phyloP scores from a whole-genome alignment of 2,797 vertebrate species.

The Leptodactylus fallax region DNA sequence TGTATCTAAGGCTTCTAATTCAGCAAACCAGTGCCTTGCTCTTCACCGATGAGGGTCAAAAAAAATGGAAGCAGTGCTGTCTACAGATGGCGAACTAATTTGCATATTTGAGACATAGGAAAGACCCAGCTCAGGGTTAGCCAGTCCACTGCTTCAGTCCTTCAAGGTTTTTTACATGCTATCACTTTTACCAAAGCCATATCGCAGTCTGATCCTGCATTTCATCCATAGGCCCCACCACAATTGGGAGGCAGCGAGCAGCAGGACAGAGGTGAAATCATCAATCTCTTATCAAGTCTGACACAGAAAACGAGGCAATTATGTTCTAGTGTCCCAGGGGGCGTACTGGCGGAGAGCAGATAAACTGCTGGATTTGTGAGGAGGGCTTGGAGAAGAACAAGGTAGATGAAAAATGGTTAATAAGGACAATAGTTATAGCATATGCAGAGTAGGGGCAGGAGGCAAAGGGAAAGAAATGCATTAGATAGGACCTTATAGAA shows the following conservation, averaged over 20 bases:
- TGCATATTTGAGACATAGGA: neutral
- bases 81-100: too few relatives aligned
- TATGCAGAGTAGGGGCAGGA: neutral
- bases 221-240: constrained; percentile 16
- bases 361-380: constrained; percentile 63
- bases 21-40: too few relatives aligned
- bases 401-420: neutral
- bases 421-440: neutral
- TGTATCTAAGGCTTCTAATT: too few relatives aligned
- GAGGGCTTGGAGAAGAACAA: neutral
- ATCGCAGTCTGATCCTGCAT: neutral
- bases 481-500: neutral
- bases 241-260: neutral
- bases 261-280: constrained; percentile 63
- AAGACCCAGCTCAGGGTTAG: neutral
- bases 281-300: constrained; percentile 73
- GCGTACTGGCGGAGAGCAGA: constrained; percentile 68
- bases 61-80: too few relatives aligned
- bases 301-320: constrained; percentile 76
- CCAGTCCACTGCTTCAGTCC: neutral
- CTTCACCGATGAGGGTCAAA: too few relatives aligned
- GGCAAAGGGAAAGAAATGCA: neutral
- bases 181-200: neutral
- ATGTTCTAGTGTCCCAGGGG: constrained; percentile 72
- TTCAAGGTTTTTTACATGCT: neutral